These are phyloP conservation scores for Pollachius pollachius DNA, from an alignment of 2,113 vertebrate genomes.

Conservation along the genomic window DNA sequence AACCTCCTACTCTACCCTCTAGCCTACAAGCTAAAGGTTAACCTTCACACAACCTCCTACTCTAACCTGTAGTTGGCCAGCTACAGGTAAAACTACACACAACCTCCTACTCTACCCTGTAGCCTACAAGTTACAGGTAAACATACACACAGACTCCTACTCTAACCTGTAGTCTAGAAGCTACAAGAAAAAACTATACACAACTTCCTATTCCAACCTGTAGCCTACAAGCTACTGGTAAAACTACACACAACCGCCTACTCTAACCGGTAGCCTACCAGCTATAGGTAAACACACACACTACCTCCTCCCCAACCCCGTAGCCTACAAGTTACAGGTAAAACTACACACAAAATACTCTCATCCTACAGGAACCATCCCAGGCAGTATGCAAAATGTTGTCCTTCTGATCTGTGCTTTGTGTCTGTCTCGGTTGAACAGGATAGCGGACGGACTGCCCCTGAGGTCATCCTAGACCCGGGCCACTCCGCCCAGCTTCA, in stretches of 20 bases:
- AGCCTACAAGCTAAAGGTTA: slow-evolving; percentile 69
- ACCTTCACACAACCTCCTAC: slow-evolving; percentile 81
- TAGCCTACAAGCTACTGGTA: slow-evolving; percentile 75
- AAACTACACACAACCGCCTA: slow-evolving; percentile 79
- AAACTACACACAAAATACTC: slow-evolving; percentile 25
- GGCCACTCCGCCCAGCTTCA: slow-evolving; percentile 89
- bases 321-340: slow-evolving; percentile 74
- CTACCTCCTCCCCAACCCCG: slow-evolving; percentile 76
- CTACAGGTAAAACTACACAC: slow-evolving; percentile 47
- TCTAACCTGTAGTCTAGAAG: slow-evolving; percentile 83
- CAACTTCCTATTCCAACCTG: slow-evolving; percentile 75
- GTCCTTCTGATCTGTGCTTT: neutral
- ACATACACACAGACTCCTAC: slow-evolving; percentile 81
- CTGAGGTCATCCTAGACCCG: slow-evolving; percentile 70
- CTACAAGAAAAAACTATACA: slow-evolving; percentile 48
- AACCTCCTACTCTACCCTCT: slow-evolving; percentile 94
- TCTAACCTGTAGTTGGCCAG: slow-evolving; percentile 85
- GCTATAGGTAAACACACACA: slow-evolving; percentile 55
- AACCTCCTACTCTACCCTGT: slow-evolving; percentile 80
- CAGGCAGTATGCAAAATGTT: too few species aligned
- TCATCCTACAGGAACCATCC: too few species aligned
- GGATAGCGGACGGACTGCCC: slow-evolving; percentile 67
- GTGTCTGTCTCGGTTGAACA: slow-evolving; percentile 41
- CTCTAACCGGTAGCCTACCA: slow-evolving; percentile 86
- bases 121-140: slow-evolving; percentile 68